phyloP scores from a whole-genome alignment of 2,888 invertebrate genomes.

The Napeogenes sylphis region DNA sequence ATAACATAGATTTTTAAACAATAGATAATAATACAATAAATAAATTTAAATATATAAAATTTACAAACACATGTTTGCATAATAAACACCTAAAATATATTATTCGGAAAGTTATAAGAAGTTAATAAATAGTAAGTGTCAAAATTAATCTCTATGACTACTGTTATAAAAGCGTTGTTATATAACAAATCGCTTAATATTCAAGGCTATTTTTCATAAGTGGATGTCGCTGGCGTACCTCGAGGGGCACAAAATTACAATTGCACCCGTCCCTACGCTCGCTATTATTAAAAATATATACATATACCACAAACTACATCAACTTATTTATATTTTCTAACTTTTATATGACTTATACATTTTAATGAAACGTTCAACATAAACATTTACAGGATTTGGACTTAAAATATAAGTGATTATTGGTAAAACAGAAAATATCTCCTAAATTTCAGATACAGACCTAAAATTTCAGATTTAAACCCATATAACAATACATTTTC shows the following conservation, averaged over 20 bases:
- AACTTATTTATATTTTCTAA: no score
- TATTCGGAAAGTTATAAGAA: neutral
- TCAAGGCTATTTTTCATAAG: constrained; percentile 37
- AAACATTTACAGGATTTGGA: no score
- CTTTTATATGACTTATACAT: no score
- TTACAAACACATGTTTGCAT: no score
- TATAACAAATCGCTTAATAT: constrained; percentile 37
- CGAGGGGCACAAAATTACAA: constrained; percentile 36
- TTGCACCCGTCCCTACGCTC: constrained; percentile 29
- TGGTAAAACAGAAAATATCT: no score
- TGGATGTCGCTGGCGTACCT: constrained; percentile 30
- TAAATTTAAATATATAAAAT: no score
- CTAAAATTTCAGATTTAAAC: constrained; percentile 11
- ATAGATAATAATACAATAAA: no score
- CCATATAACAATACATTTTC: constrained; percentile 15
- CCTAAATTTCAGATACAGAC: no score
- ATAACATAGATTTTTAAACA: no score
- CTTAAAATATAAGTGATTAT: no score
- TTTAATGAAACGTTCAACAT: no score
- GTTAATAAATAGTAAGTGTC: neutral
- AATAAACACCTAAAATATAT: neutral
- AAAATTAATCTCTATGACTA: neutral
- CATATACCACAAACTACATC: no score
- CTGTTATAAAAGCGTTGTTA: constrained; percentile 27
- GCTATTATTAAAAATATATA: constrained; percentile 9